Evolutionary conservation across 2,797 vertebrate species (phyloP), one percentile per base, ranked within the genome.

Genomic region (Esox lucius): DNA sequence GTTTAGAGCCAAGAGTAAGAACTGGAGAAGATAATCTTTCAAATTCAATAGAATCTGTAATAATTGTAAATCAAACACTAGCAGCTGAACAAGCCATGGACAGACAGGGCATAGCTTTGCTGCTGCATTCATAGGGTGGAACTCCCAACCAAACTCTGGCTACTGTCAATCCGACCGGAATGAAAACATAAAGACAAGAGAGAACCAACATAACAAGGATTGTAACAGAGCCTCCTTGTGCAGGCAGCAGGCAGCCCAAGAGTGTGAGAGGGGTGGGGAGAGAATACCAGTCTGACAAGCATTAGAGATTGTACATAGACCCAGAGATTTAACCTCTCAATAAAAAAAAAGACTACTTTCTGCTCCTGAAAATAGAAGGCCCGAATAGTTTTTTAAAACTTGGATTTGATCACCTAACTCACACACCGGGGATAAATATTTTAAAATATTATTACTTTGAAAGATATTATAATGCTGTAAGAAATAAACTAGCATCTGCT

Each of bases 211-310:
- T 71, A 75, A 79, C 51, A 68, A 49, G 76, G 64, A 79, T 88
- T 84, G 84, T 87, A 89, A 87, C 86, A 85, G 66, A 77, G 80
- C 72, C 82, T 81, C 67, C 82, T 85, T 78, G 80, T 74, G 81
- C 74, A 56, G 51, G 51, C 19, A n/a, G 7, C 51, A 56, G 19
- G 19, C n/a, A 77, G 77, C 76, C 79, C 59, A 31, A 67, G 71
- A 75, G 74, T 19, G 26, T 7, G 24, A 70, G 49, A 56, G 24
- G 64, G 56, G 70, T 39, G 56, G 42, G 68, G 68, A 33, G 42
- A 67, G 72, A 64, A 75, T 24, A 71, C 59, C 33, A 49, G 67
- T 67, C 68, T 75, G 72, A 71, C 70, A 69, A 86, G 82, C 81
- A 72, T 71, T 70, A 85, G 35, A 72, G 81, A 84, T 85, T 28